Conservation (phyloP, 1,140 invertebrate genomes). For the Nymphalis io region DNA sequence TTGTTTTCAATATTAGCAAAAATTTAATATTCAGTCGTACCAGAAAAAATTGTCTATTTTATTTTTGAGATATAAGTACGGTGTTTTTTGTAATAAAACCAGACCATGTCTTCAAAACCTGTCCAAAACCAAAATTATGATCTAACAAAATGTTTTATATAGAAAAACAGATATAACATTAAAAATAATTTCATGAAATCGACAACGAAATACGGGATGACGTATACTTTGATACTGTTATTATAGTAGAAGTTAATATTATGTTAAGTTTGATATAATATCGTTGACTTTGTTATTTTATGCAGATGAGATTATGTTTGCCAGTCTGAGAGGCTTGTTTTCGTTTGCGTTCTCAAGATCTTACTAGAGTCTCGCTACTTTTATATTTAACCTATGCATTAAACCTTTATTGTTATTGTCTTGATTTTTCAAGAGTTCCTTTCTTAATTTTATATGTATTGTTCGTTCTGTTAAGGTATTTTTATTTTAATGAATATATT, state of each 20-base stretch:
- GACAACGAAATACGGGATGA: not conserved
- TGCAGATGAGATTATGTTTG: conserved; percentile 33
- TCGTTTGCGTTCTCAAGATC: conserved; percentile 17
- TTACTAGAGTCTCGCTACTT: conserved; percentile 13
- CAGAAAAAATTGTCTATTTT: too few relatives aligned
- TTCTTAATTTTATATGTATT: conserved; percentile 4
- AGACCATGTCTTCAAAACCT: too few relatives aligned
- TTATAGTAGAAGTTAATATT: conserved; percentile 23
- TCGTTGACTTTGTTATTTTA: conserved; percentile 31
- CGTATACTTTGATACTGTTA: not conserved
- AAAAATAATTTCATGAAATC: not conserved
- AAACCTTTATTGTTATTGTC: conserved; percentile 1
- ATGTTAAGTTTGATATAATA: conserved; percentile 27
- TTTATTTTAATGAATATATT: conserved; percentile 1
- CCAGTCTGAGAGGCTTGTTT: conserved; percentile 13
- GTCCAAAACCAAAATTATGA: too few relatives aligned
- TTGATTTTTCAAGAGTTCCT: not conserved
- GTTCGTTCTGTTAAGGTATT: not conserved
- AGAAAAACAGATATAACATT: too few relatives aligned
- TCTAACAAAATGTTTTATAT: too few relatives aligned
- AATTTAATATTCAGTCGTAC: too few relatives aligned
- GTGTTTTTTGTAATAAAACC: too few relatives aligned
- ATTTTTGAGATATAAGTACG: too few relatives aligned
- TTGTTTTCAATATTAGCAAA: too few relatives aligned
- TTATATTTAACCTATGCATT: conserved; percentile 13